A percentile compares a stretch with the other conserved stretches of the same genome.
Evolutionary conservation across 2,888 invertebrate species (phyloP).

Genomic region (Spialia ferax): DNA sequence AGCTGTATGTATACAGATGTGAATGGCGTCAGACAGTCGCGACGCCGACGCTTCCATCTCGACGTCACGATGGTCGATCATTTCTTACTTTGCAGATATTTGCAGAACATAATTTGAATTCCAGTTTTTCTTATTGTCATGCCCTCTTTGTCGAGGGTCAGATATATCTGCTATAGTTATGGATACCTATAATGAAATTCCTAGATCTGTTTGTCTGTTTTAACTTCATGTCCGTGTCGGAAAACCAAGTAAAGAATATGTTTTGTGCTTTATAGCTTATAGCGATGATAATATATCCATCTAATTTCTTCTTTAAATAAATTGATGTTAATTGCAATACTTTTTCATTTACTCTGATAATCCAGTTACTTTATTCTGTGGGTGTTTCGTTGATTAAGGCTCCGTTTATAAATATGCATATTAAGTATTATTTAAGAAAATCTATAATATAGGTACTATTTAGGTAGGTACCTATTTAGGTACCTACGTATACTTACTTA

Average conservation of each 20-base stretch:
- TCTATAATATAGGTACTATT: background rate
- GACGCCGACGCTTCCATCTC: slow-evolving; percentile 70
- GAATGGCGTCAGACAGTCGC: slow-evolving; percentile 76
- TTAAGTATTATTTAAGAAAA: too few species aligned
- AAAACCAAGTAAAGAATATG: too few species aligned
- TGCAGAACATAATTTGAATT: slow-evolving; percentile 30
- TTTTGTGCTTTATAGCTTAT: too few species aligned
- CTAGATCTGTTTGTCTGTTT: background rate
- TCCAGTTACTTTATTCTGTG: too few species aligned
- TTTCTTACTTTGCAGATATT: slow-evolving; percentile 34
- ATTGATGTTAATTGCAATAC: too few species aligned
- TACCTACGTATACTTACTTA: background rate
- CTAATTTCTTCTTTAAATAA: too few species aligned
- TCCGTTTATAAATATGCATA: too few species aligned
- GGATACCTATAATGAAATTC: background rate
- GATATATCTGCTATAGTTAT: slow-evolving; percentile 1
- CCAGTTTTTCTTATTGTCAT: slow-evolving; percentile 15
- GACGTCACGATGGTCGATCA: slow-evolving; percentile 44
- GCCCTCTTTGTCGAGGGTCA: background rate
- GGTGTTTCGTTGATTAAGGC: too few species aligned
- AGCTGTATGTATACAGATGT: slow-evolving; percentile 59
- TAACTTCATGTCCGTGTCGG: background rate
- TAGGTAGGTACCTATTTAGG: background rate
- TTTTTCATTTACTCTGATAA: too few species aligned
- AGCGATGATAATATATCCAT: too few species aligned